Evolutionary conservation across 2,888 invertebrate genomes (phyloP).

Genomic region (Atherix ibis): DNA sequence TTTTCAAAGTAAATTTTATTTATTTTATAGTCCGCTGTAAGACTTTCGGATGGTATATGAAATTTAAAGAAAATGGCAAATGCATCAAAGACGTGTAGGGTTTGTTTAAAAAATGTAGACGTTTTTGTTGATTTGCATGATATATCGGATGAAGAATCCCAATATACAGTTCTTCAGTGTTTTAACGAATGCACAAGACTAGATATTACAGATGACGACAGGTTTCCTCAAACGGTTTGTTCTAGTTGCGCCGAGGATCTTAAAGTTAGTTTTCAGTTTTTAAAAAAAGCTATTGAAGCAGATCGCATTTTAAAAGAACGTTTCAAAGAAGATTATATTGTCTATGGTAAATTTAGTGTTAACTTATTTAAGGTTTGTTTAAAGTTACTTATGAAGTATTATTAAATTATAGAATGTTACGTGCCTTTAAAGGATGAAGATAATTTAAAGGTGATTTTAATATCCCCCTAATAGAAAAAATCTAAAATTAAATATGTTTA

Average conservation of each 20-base stretch:
- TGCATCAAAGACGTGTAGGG: slow-evolving; percentile 2
- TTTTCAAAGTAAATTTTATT: too few relatives aligned
- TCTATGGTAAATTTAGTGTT: too few relatives aligned
- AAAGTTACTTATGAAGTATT: too few relatives aligned
- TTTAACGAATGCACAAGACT: slow-evolving; percentile 3
- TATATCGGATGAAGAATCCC: background rate
- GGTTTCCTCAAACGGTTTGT: slow-evolving; percentile 2
- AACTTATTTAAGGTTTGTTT: too few relatives aligned
- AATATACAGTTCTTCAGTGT: background rate
- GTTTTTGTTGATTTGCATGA: slow-evolving; percentile 2
- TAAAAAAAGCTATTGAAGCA: slow-evolving; percentile 4
- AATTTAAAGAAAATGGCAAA: slow-evolving; percentile 4
- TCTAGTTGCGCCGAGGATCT: slow-evolving; percentile 1
- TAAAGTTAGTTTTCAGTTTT: background rate
- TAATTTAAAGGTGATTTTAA: background rate
- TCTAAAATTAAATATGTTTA: background rate
- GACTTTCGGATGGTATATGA: too few relatives aligned
- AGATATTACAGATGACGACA: slow-evolving; percentile 1
- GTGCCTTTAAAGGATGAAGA: background rate
- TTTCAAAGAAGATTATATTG: background rate
- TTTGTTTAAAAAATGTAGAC: slow-evolving; percentile 1
- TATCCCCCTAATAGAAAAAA: background rate
- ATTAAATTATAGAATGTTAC: too few relatives aligned
- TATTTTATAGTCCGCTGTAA: too few relatives aligned
- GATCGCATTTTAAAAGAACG: background rate